Percentiles rank a stretch among this genome's conserved stretches.
Evolutionary conservation across 2,888 invertebrate genomes (phyloP).

Genomic region (Dendrolimus pini): DNA sequence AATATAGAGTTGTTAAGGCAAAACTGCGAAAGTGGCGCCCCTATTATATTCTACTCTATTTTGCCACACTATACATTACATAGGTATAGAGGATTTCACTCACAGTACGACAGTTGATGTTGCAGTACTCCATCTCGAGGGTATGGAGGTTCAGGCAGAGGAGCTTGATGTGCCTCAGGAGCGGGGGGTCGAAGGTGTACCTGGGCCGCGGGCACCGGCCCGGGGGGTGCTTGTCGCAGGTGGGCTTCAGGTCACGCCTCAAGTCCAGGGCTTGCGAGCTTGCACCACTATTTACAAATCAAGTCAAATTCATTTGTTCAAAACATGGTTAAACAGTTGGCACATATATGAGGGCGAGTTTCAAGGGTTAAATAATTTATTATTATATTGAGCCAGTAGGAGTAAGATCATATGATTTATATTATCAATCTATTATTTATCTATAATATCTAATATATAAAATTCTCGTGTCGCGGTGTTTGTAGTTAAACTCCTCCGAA

Average conservation of each 20-base stretch:
- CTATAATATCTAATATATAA: no score
- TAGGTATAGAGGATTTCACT: conserved; percentile 15
- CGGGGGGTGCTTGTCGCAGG: no score
- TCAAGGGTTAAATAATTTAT: conserved; percentile 17
- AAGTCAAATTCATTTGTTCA: background rate
- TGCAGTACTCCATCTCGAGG: conserved; percentile 66
- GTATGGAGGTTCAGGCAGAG: conserved; percentile 54
- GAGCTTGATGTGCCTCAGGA: background rate
- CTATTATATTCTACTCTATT: no score
- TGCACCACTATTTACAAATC: conserved; percentile 12
- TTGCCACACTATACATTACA: no score
- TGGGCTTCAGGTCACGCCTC: conserved; percentile 32
- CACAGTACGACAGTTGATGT: conserved; percentile 65
- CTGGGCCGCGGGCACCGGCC: background rate
- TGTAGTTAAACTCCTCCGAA: no score
- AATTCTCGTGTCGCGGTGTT: no score
- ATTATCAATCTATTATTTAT: no score
- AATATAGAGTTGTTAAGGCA: no score
- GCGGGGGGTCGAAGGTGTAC: background rate
- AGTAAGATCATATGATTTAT: no score
- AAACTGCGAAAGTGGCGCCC: no score
- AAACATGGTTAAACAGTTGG: no score
- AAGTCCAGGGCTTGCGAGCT: conserved; percentile 33
- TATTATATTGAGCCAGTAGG: no score
- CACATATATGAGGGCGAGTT: conserved; percentile 3